Conservation (phyloP, 2,113 vertebrate genomes). For the Xiphophorus couchianus region DNA sequence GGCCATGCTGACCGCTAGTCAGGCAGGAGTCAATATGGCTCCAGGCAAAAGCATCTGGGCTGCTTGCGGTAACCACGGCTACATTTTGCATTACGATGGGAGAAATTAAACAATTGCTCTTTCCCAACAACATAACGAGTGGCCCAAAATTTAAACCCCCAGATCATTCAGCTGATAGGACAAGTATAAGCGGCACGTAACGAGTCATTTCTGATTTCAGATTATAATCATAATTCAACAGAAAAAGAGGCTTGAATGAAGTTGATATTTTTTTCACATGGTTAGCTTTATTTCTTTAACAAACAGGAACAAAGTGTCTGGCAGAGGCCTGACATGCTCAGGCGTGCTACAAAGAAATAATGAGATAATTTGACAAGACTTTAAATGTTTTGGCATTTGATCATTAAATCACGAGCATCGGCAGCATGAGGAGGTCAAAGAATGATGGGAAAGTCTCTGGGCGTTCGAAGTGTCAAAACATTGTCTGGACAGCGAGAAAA, state of each 20-base stretch:
- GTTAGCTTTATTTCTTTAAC: slow-evolving; percentile 12
- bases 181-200: background rate
- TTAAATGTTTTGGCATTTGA: slow-evolving; percentile 18
- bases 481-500: slow-evolving; percentile 14
- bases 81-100: slow-evolving; percentile 27
- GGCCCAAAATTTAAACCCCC: slow-evolving; percentile 25
- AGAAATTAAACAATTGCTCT: slow-evolving; percentile 36
- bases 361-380: slow-evolving; percentile 4
- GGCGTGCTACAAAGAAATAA: background rate
- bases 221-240: slow-evolving; percentile 30
- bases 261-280: slow-evolving; percentile 21
- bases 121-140: slow-evolving; percentile 45
- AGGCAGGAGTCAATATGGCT: slow-evolving; percentile 72
- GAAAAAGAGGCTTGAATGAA: slow-evolving; percentile 34
- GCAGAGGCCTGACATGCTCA: slow-evolving; percentile 15
- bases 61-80: slow-evolving; percentile 14
- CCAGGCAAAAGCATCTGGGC: slow-evolving; percentile 64
- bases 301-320: slow-evolving; percentile 17
- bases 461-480: background rate
- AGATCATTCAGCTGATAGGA: slow-evolving; percentile 5
- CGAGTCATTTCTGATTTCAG: slow-evolving; percentile 6
- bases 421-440: background rate
- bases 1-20: slow-evolving; percentile 61
- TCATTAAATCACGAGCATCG: slow-evolving; percentile 1
- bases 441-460: background rate